Evolutionary conservation across 2,888 invertebrate species (phyloP).

Genomic region (Scrobipalpa atriplicella): DNA sequence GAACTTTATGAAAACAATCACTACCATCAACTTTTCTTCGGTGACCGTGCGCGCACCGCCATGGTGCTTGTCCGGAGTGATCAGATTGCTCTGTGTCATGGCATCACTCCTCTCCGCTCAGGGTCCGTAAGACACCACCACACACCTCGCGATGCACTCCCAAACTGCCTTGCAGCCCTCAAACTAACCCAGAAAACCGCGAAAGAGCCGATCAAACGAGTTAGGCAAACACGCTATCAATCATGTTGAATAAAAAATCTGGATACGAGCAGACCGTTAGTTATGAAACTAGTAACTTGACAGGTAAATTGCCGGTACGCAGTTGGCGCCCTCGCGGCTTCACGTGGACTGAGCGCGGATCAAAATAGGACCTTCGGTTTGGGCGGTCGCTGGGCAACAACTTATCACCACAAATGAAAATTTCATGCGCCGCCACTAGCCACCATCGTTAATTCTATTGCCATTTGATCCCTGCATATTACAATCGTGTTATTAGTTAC

Average conservation of each 20-base stretch:
- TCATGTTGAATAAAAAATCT: conserved; percentile 33
- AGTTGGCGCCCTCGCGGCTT: conserved; percentile 49
- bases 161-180: conserved; percentile 27
- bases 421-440: conserved; percentile 59
- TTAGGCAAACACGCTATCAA: conserved; percentile 31
- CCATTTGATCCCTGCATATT: background rate
- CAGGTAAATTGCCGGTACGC: conserved; percentile 34
- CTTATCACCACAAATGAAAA: conserved; percentile 77
- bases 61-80: conserved; percentile 63
- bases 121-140: conserved; percentile 32
- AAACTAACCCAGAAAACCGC: background rate
- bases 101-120: conserved; percentile 45
- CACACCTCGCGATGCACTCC: conserved; percentile 32
- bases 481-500: background rate
- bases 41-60: conserved; percentile 65
- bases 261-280: conserved; percentile 16
- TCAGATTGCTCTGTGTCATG: conserved; percentile 72
- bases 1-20: background rate
- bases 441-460: conserved; percentile 37
- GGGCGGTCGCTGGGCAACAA: conserved; percentile 72
- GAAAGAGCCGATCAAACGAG: conserved; percentile 16
- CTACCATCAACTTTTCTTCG: conserved; percentile 76
- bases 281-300: conserved; percentile 32
- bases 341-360: conserved; percentile 71
- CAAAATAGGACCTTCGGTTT: conserved; percentile 70